Evolutionary conservation across 1,140 invertebrate species (phyloP).

Genomic region (Plectus sambesii): DNA sequence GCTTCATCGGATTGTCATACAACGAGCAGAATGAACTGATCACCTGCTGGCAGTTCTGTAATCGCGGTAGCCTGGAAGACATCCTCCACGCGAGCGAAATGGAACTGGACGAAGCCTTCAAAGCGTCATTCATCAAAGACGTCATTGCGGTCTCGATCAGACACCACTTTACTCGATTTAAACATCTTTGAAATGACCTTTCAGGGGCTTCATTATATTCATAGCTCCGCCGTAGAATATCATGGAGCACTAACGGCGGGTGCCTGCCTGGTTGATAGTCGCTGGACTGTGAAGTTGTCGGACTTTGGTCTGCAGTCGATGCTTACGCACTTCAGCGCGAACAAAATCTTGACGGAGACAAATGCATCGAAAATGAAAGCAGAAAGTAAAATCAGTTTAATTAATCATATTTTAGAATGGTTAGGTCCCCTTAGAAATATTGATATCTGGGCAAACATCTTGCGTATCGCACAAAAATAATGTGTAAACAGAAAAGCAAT

Average conservation of each 20-base stretch:
- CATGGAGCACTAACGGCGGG: neutral
- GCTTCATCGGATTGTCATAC: neutral
- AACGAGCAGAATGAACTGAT: neutral
- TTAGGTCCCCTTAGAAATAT: too few species aligned
- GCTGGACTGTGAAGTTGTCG: neutral
- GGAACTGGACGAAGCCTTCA: neutral
- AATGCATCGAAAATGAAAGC: too few species aligned
- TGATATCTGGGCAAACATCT: too few species aligned
- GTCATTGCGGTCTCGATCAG: neutral
- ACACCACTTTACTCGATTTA: neutral
- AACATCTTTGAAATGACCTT: neutral
- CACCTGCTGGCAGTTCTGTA: neutral
- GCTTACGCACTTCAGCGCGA: too few species aligned
- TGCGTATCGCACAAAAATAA: too few species aligned
- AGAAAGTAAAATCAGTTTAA: too few species aligned
- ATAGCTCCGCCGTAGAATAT: neutral
- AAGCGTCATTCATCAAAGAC: neutral
- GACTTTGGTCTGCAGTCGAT: neutral
- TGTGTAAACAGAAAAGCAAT: too few species aligned
- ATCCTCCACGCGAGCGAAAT: neutral
- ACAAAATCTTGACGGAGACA: too few species aligned
- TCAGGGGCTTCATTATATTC: neutral
- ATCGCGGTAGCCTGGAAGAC: neutral
- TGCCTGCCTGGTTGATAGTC: neutral
- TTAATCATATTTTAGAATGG: too few species aligned